phyloP scores from a whole-genome alignment of 2,113 vertebrate species.

The Prochilodus magdalenae region DNA sequence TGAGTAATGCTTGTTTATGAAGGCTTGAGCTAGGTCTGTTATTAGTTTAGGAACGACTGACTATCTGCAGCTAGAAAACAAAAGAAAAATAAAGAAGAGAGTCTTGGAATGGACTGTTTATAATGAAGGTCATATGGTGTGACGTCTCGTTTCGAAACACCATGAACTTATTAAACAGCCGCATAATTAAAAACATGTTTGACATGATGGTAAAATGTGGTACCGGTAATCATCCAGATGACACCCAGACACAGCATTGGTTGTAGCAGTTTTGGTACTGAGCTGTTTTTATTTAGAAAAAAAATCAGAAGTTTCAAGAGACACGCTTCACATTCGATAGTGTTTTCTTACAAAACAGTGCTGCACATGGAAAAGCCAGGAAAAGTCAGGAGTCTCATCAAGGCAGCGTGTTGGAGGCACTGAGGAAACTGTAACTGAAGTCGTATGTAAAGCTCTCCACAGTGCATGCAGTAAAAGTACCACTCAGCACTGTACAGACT shows the following conservation, averaged over 20 bases:
- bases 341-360: background rate
- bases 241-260: background rate
- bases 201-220: background rate
- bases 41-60: too few relatives aligned
- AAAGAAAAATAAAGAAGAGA: too few relatives aligned
- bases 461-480: background rate
- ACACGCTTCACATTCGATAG: conserved; percentile 26
- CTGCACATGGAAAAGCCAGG: background rate
- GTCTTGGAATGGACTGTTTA: too few relatives aligned
- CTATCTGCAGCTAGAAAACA: too few relatives aligned
- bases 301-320: conserved; percentile 2
- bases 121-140: too few relatives aligned
- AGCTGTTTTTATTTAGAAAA: conserved; percentile 14
- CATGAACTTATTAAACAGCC: too few relatives aligned
- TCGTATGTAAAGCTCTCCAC: too few relatives aligned
- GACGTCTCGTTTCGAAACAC: too few relatives aligned
- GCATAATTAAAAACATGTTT: too few relatives aligned
- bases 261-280: background rate
- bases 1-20: too few relatives aligned
- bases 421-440: background rate
- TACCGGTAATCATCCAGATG: background rate
- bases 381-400: background rate
- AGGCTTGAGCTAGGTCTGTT: too few relatives aligned
- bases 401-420: background rate
- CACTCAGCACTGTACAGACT: background rate